Conservation (phyloP, 2,113 vertebrate species). For the Hipposideros armiger region DNA sequence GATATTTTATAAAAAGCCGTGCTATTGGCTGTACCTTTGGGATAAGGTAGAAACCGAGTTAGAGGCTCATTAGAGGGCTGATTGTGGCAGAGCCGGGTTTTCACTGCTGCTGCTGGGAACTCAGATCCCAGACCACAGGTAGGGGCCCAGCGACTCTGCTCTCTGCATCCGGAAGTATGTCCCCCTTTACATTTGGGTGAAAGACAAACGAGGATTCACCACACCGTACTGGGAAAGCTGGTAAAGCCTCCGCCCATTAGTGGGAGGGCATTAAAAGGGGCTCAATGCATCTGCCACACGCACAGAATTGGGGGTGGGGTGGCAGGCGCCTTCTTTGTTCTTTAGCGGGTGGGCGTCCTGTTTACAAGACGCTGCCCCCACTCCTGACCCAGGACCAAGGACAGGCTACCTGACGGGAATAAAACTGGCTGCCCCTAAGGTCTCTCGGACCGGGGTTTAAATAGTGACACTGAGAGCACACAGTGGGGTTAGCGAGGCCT, state of each 20-base stretch:
- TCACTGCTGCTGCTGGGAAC: slow-evolving; percentile 72
- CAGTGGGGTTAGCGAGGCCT: background rate
- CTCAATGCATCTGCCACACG: slow-evolving; percentile 77
- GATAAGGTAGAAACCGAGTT: slow-evolving; percentile 91
- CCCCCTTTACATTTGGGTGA: slow-evolving; percentile 79
- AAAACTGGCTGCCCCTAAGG: slow-evolving; percentile 34
- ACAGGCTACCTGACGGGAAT: background rate
- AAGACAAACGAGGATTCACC: slow-evolving; percentile 76
- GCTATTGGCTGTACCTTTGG: slow-evolving; percentile 91
- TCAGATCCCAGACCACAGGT: slow-evolving; percentile 81
- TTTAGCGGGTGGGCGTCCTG: slow-evolving; percentile 40
- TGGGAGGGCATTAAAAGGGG: slow-evolving; percentile 76
- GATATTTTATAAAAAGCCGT: slow-evolving; percentile 89
- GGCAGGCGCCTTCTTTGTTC: slow-evolving; percentile 63
- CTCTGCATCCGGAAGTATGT: slow-evolving; percentile 57
- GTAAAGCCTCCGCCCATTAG: slow-evolving; percentile 80
- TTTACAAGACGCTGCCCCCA: background rate
- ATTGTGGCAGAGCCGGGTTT: slow-evolving; percentile 88
- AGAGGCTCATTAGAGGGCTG: slow-evolving; percentile 91
- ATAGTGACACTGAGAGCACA: background rate
- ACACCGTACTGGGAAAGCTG: slow-evolving; percentile 61
- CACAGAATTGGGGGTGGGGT: background rate
- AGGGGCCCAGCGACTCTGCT: slow-evolving; percentile 70
- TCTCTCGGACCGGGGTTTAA: background rate
- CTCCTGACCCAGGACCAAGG: too few relatives aligned